These are phyloP conservation scores for Dynastes tityus DNA, from an alignment of 2,888 invertebrate species.

Conservation along the genomic window DNA sequence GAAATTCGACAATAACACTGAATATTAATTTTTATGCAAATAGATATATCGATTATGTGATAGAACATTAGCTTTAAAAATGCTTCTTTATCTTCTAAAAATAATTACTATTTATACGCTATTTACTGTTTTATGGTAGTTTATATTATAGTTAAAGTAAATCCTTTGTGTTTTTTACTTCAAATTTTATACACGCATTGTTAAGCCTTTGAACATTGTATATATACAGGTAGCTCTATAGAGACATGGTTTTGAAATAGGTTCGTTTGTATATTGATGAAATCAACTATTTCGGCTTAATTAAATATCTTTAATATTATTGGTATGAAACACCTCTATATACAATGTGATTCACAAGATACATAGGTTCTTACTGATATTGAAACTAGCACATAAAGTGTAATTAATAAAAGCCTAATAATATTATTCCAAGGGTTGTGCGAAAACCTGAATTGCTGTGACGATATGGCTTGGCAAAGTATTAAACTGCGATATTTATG, in stretches of 20 bases:
- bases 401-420: neutral
- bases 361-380: conserved; percentile 14
- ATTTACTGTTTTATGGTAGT: neutral
- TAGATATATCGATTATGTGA: conserved; percentile 29
- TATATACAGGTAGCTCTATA: conserved; percentile 20
- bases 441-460: no score
- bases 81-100: conserved; percentile 7
- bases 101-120: neutral
- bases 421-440: no score
- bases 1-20: conserved; percentile 28
- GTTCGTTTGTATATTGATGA: neutral
- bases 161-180: neutral
- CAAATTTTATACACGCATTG: conserved; percentile 24
- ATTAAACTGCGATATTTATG: no score
- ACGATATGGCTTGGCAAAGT: no score
- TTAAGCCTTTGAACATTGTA: conserved; percentile 16
- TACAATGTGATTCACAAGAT: conserved; percentile 37
- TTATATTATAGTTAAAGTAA: neutral
- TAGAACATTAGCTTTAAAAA: conserved; percentile 29
- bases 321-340: conserved; percentile 28
- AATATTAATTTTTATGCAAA: conserved; percentile 33
- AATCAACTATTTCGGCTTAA: neutral
- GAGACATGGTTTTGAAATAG: conserved; percentile 23
- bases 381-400: conserved; percentile 4
- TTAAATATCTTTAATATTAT: conserved; percentile 15